Evolutionary conservation across 2,797 vertebrate species (phyloP), one percentile per base, ranked within the genome.

Genomic region (Chaetodon trifasciatus): DNA sequence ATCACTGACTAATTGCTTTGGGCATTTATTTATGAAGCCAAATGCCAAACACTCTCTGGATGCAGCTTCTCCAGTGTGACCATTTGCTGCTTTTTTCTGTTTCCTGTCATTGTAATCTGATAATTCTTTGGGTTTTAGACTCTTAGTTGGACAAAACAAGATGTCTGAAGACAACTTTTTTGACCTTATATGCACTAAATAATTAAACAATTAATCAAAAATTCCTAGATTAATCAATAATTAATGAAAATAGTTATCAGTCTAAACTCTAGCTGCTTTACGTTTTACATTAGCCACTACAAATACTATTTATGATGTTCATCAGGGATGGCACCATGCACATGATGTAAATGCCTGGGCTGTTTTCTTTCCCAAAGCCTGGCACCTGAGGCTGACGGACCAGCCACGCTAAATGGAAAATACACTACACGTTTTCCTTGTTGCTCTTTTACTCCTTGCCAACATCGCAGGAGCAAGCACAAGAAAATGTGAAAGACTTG

Each of bases 401-500:
- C n/a, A 47, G 60, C 46, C 44, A 2, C 15, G 32, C 21, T 52
- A 78, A 76, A 73, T 55, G 39, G 49, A 78, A 28, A 35, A 71
- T 9, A 66, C 68, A 57, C 49, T 21, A 35, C 65, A 58, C 47
- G 64, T 71, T 85, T 83, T 80, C 52, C 68, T 82, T 85, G 40
- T 65, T 49, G 15, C 53, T 76, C 52, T 76, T 74, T 76, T 56
- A 75, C 71, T 86, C 78, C 74, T 87, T 84, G 56, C 76, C 70
- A 76, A 81, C 81, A 79, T 62, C 81, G 70, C 74, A 61, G 81
- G 64, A 85, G 83, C 74, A 53, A 73, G 74, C 74, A 80, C 37
- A 65, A 60, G 63, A 61, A 83, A 88, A 83, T 74, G 62, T 71
- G 81, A 79, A 86, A 62, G 32, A 79, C 70, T 21, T 91, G 82